A percentile compares a stretch with the other conserved stretches of the same genome.
Evolutionary conservation across 2,888 invertebrate species (phyloP).

Genomic region (Nebria brevicollis): DNA sequence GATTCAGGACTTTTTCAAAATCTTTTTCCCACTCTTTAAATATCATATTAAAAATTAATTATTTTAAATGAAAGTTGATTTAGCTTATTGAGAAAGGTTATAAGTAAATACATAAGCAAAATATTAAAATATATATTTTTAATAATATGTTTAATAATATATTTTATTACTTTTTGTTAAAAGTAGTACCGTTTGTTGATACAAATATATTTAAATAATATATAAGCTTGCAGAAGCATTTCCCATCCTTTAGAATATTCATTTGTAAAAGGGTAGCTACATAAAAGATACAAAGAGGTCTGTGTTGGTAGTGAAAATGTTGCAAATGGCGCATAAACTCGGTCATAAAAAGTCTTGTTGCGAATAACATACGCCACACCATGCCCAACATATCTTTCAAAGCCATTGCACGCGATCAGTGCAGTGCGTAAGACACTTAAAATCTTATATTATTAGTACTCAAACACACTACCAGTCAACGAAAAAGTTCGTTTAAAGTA

Average conservation of each 20-base stretch:
- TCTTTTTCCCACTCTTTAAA: no score
- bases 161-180: background rate
- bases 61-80: no score
- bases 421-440: background rate
- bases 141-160: background rate
- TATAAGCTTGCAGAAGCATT: background rate
- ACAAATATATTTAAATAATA: background rate
- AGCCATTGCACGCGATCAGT: background rate
- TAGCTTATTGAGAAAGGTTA: no score
- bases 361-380: background rate
- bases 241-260: background rate
- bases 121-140: background rate
- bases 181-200: background rate
- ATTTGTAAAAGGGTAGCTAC: background rate
- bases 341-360: constrained; percentile 21
- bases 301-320: constrained; percentile 28
- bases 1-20: no score
- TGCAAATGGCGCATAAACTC: constrained; percentile 38
- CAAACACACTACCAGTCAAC: no score
- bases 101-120: no score
- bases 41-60: no score
- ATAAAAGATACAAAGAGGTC: constrained; percentile 35
- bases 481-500: no score
- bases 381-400: background rate
- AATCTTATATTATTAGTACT: no score